Evolutionary conservation across 2,797 vertebrate species (phyloP), one percentile per base, ranked within the genome.

Genomic region (Coluber constrictor): DNA sequence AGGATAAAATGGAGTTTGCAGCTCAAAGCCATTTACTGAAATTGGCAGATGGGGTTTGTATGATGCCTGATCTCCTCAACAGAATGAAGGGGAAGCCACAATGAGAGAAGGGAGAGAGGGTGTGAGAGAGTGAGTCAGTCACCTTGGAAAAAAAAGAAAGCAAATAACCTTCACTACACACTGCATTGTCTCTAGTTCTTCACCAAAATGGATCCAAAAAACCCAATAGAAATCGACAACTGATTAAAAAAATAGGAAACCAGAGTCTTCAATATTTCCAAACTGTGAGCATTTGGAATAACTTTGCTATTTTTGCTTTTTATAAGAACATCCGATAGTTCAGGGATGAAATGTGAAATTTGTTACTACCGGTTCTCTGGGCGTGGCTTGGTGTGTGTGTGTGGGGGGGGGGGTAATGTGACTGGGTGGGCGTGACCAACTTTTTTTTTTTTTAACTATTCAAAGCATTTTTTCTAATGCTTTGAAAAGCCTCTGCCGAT

Each of bases 161-260:
- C 3, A 0, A 43, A 43, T 23, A 79, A 79, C 43, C 74, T 79
- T 23, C 9, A 79, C 18, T 79, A 23, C 74, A 43, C 1, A 43
- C 37, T 43, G 37, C 4, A 43, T 43, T 43, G 8, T 79, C 20
- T 79, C 18, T 79, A 43, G 9, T 43, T 79, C 20, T 90, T 90
- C 92, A 13, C 1, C 86, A 79, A 92, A 55, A 95, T 16, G 1
- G 92, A 90, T 56, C 20, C 0, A 0, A 87, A 94, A 15, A 54
- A 20, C 94, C 15, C n/a, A 63, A 87, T 83, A 9, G 7, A 86
- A 93, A 92, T 87, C 79, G 88, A 10, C 0, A 0, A 0, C 51
- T 92, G 3, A 61, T 61, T 92, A 93, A 94, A 13, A 70, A 70
- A 43, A 32, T 89, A 87, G 13, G 94, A 92, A 55, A 94, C 0